Evolutionary conservation across 1,140 invertebrate genomes (phyloP).

Genomic region (Cherax destructor): DNA sequence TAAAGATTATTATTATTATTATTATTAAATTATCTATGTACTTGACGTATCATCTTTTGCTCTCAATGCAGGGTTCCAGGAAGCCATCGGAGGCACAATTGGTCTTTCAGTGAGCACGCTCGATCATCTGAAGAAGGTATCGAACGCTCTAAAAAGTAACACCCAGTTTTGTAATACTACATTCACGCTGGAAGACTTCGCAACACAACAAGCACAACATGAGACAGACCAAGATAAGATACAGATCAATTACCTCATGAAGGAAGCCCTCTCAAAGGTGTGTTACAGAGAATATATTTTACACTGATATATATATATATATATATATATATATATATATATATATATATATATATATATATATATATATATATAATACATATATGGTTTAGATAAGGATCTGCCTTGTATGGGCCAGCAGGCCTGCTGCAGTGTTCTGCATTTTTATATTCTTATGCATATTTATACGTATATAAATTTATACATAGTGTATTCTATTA

Average conservation of each 20-base stretch:
- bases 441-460: too few relatives aligned
- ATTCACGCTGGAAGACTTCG: not conserved
- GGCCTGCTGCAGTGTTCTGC: too few relatives aligned
- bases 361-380: too few relatives aligned
- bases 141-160: not conserved
- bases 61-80: constrained; percentile 78
- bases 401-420: too few relatives aligned
- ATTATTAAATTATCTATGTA: too few relatives aligned
- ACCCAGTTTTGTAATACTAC: too few relatives aligned
- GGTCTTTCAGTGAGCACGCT: constrained; percentile 61
- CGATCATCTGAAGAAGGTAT: constrained; percentile 37
- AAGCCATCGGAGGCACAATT: constrained; percentile 78
- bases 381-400: too few relatives aligned
- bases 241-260: constrained; percentile 51
- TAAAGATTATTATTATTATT: too few relatives aligned
- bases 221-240: not conserved
- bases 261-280: constrained; percentile 32
- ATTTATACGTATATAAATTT: too few relatives aligned
- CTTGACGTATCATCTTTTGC: not conserved
- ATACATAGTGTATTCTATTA: too few relatives aligned
- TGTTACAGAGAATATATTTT: not conserved
- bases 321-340: not conserved
- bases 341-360: not conserved
- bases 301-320: not conserved
- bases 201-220: too few relatives aligned